Percentiles rank a stretch among this genome's conserved stretches.
These are phyloP conservation scores for Oceanodroma leucorhoa DNA, from an alignment of 2,797 vertebrate genomes.

Conservation along the genomic window DNA sequence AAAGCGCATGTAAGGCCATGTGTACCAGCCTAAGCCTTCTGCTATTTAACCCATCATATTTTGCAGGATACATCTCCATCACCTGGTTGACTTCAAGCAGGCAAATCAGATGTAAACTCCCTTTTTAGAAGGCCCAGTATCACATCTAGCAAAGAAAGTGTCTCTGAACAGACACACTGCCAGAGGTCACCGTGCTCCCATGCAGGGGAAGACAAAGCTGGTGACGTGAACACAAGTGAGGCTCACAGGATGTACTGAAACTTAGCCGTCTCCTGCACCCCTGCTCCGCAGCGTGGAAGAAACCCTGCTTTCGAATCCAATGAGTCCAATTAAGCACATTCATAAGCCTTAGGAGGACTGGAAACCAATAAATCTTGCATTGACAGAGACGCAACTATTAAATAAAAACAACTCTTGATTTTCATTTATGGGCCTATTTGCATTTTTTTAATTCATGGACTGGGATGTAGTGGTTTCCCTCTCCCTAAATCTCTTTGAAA, in stretches of 20 bases:
- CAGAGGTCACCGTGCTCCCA: accelerated
- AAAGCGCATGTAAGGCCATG: accelerated
- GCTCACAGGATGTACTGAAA: neutral
- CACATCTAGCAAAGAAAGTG: neutral
- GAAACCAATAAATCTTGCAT: neutral
- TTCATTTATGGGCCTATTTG: conserved; percentile 6
- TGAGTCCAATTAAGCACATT: neutral
- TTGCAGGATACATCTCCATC: neutral
- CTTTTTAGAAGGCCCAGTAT: neutral
- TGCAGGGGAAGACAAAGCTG: neutral
- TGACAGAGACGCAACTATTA: neutral
- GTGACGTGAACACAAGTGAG: neutral
- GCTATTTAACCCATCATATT: neutral
- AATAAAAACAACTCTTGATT: conserved; percentile 13
- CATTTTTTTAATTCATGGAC: conserved; percentile 20
- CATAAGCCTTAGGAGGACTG: neutral
- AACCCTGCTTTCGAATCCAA: neutral
- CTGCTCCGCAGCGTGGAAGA: neutral
- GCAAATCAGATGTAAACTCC: neutral
- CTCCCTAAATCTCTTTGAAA: conserved; percentile 1
- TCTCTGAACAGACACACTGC: neutral
- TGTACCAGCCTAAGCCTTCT: neutral
- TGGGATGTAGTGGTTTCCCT: conserved; percentile 17
- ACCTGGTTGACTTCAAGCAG: neutral
- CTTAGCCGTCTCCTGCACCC: neutral